These are phyloP conservation scores for Narcine bancroftii DNA, from an alignment of 2,113 vertebrate genomes.

Conservation along the genomic window DNA sequence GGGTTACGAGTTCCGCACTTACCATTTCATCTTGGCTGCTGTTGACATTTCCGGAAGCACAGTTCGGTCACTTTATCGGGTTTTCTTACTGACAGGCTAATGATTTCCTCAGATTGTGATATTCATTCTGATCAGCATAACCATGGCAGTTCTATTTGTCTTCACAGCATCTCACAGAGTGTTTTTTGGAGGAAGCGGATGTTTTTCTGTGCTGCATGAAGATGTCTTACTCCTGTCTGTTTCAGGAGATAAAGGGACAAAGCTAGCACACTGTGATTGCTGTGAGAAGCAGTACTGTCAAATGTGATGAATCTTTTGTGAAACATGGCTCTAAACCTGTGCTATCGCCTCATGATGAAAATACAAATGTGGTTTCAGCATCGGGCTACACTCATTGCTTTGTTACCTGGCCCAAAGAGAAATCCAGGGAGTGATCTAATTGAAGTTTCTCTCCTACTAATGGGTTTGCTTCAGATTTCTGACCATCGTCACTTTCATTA, in stretches of 20 bases:
- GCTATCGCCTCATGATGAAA: neutral
- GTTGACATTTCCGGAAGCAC: neutral
- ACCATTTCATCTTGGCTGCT: neutral
- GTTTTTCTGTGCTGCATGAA: neutral
- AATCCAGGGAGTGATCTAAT: neutral
- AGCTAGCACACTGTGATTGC: neutral
- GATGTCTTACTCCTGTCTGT: neutral
- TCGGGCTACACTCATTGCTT: neutral
- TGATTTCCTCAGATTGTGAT: neutral
- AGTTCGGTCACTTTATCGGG: neutral
- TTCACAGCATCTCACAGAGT: neutral
- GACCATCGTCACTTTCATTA: neutral
- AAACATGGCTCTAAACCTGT: neutral
- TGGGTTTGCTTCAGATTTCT: neutral
- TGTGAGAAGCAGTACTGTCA: neutral
- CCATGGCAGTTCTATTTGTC: neutral
- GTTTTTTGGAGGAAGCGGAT: neutral
- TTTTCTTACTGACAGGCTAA: constrained; percentile 14
- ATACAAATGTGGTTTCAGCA: neutral
- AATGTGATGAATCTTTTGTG: neutral
- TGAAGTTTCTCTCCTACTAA: neutral
- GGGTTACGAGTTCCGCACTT: no score
- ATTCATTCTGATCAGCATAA: neutral
- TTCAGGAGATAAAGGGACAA: constrained; percentile 2
- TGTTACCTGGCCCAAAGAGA: neutral